phyloP scores from a whole-genome alignment of 2,888 invertebrate species.

The Venustoraphidia nigricollis region DNA sequence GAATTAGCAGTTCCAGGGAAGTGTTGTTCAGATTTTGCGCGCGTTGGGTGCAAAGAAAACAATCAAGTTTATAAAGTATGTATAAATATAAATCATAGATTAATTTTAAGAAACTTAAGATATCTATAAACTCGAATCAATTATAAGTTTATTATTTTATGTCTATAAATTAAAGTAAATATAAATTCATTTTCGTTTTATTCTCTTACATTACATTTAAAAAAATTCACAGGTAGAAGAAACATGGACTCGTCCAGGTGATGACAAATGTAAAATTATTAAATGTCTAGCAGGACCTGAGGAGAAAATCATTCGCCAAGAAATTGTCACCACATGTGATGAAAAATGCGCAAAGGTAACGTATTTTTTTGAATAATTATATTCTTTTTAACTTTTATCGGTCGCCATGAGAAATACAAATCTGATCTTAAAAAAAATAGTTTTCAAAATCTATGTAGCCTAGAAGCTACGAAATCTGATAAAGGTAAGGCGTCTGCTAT shows the following conservation, averaged over 20 bases:
- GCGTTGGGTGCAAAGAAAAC: slow-evolving; percentile 39
- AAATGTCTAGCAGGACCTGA: slow-evolving; percentile 30
- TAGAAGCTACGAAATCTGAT: too few species aligned
- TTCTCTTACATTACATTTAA: too few species aligned
- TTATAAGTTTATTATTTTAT: too few species aligned
- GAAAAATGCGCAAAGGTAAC: slow-evolving; percentile 27
- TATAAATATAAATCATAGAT: background rate
- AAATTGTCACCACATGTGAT: slow-evolving; percentile 37
- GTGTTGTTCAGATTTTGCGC: slow-evolving; percentile 45
- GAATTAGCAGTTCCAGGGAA: slow-evolving; percentile 34
- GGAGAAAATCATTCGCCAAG: slow-evolving; percentile 34
- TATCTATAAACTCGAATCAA: too few species aligned
- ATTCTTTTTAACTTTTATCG: too few species aligned
- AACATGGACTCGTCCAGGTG: slow-evolving; percentile 36
- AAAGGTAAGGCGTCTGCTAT: background rate
- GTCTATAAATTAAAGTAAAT: too few species aligned
- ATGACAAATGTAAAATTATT: slow-evolving; percentile 38
- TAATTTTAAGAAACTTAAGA: too few species aligned
- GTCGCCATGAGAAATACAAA: too few species aligned
- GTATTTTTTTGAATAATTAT: slow-evolving; percentile 1
- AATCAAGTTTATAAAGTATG: slow-evolving; percentile 10
- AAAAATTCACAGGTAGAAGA: slow-evolving; percentile 29
- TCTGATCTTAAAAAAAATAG: too few species aligned
- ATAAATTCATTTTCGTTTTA: too few species aligned
- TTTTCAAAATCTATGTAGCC: too few species aligned